Base-by-base conservation (phyloP, 2,888 invertebrate species). In the Drosophila greeni region DNA sequence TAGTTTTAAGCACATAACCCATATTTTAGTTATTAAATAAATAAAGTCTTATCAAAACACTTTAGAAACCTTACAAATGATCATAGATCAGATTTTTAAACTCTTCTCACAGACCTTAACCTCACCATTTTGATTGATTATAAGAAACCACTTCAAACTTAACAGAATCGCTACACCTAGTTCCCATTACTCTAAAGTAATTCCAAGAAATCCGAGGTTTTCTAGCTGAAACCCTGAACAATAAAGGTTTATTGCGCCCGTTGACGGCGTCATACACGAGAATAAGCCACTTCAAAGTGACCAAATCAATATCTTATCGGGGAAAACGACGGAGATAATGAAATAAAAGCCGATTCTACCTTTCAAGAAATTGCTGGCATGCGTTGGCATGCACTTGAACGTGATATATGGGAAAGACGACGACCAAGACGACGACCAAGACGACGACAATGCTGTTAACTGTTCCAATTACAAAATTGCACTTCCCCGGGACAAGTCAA, bases 401-500 rank as follows among this genome's bases (percentile, higher is more conserved):
- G 59, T 43, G 59, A 45, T 45, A 26, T 43, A 36, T 18, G 26
- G 26, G 18, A 9, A 40, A 14, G n/a, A 31, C 39, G 8, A n/a
- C 26, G 26, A 43, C n/a, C n/a, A n/a, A n/a, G n/a, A n/a, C n/a
- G n/a, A n/a, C n/a, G n/a, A n/a, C n/a, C n/a, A n/a, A n/a, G n/a
- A n/a, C 45, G 29, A 18, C 29, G 20, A 47, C 45, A 40, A 11
- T 39, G n/a, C 39, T 61, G 40, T 23, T 40, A 7, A 49, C 40
- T 26, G 34, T 49, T 36, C 31, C 59, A 76, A 67, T 80, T 58
- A 62, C 48, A 47, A 62, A 74, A 80, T 49, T 71, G 74, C 66
- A 66, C 34, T 29, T 29, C 29, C 29, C 11, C 9, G 29, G 29
- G 29, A 29, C 29, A 29, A 29, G 29, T 60, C 24, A 16, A 16